Conservation (phyloP, 1,140 invertebrate genomes). For the Meloidogyne floridensis region DNA sequence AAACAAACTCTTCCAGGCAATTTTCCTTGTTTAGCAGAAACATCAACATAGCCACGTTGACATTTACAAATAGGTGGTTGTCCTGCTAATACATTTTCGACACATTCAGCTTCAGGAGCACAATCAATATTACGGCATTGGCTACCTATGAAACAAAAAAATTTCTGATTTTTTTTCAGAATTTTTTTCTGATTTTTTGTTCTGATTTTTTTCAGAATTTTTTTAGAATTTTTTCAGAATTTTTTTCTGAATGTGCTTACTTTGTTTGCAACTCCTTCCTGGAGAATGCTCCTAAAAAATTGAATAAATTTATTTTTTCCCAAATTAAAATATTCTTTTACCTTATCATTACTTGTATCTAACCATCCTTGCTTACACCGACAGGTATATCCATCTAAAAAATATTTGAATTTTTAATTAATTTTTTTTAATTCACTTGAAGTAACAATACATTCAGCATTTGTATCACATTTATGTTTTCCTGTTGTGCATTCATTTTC, state of each 20-base stretch:
- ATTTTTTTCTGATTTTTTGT: not conserved
- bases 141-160: constrained; percentile 24
- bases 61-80: constrained; percentile 60
- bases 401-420: not conserved
- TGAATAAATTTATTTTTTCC: not conserved
- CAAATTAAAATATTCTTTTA: constrained; percentile 22
- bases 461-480: constrained; percentile 63
- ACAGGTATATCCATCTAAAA: constrained; percentile 65
- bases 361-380: constrained; percentile 63
- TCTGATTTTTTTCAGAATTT: not conserved
- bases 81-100: constrained; percentile 41
- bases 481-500: constrained; percentile 62
- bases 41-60: constrained; percentile 53
- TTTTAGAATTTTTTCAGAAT: not conserved
- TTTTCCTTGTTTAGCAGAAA: constrained; percentile 60
- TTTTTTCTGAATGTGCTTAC: constrained; percentile 19
- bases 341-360: constrained; percentile 57
- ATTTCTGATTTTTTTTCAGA: not conserved
- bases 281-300: constrained; percentile 39
- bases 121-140: constrained; percentile 57
- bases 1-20: constrained; percentile 58
- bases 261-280: constrained; percentile 58
- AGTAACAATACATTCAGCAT: constrained; percentile 67
- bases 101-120: constrained; percentile 64
- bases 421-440: not conserved